Evolutionary conservation across 2,113 vertebrate genomes (phyloP).

Genomic region (Pygoscelis adeliae): DNA sequence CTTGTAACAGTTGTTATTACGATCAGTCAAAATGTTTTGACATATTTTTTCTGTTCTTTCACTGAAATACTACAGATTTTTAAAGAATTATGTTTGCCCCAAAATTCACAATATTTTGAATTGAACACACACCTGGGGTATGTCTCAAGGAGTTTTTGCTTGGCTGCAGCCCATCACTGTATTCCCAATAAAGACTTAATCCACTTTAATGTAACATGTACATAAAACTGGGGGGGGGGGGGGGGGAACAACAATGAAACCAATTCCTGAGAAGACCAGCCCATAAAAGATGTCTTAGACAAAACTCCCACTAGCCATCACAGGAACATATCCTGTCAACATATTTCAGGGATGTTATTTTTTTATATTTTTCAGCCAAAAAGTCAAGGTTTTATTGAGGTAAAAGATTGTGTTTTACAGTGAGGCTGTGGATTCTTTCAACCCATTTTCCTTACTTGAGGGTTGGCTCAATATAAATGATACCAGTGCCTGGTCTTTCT

Average conservation of each 20-base stretch:
- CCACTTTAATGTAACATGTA: not conserved
- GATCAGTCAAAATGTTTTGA: not conserved
- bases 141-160: not conserved
- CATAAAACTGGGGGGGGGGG: not conserved
- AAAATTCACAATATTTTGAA: not conserved
- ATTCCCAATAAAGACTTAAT: not conserved
- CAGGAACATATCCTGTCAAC: not conserved
- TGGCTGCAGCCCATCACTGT: not conserved
- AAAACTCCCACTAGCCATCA: not conserved
- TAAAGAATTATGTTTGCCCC: fast-evolving
- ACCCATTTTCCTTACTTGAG: not conserved
- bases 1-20: not conserved
- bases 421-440: not conserved
- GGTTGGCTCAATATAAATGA: not conserved
- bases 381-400: not conserved
- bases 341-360: not conserved
- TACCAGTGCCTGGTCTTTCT: not conserved
- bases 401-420: not conserved
- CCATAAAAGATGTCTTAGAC: not conserved
- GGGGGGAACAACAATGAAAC: not conserved
- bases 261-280: not conserved
- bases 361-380: not conserved
- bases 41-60: not conserved
- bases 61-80: not conserved
- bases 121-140: not conserved